Percentiles rank a stretch among this genome's conserved stretches.
These are phyloP conservation scores for Hephaestus fuliginosus DNA, from an alignment of 2,797 vertebrate species.

Conservation along the genomic window DNA sequence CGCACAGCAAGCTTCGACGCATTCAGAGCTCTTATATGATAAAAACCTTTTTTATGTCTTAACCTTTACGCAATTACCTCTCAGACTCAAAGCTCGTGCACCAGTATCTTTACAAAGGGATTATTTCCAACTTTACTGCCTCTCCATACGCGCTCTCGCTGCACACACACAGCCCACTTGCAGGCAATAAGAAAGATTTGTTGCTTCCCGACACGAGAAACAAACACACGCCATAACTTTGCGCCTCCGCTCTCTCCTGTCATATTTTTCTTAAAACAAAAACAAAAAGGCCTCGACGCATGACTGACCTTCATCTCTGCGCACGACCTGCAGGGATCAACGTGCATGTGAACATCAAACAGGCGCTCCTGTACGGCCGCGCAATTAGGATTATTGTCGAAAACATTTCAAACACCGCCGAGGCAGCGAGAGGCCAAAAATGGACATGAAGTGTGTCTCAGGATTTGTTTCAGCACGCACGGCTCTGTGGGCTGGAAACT, in stretches of 20 bases:
- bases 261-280: slow-evolving; percentile 38
- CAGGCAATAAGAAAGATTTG: slow-evolving; percentile 71
- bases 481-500: slow-evolving; percentile 52
- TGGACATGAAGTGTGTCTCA: slow-evolving; percentile 31
- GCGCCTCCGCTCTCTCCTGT: slow-evolving; percentile 61
- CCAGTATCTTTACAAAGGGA: background rate
- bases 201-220: slow-evolving; percentile 75
- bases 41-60: slow-evolving; percentile 26
- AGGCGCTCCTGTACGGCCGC: slow-evolving; percentile 7
- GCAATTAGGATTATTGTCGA: slow-evolving; percentile 66
- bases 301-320: slow-evolving; percentile 66
- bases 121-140: slow-evolving; percentile 16
- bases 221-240: slow-evolving; percentile 66
- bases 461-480: slow-evolving; percentile 48
- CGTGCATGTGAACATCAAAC: slow-evolving; percentile 61
- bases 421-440: slow-evolving; percentile 24
- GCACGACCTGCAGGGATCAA: slow-evolving; percentile 49
- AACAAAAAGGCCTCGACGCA: slow-evolving; percentile 51
- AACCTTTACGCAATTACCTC: slow-evolving; percentile 19
- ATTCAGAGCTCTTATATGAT: slow-evolving; percentile 21
- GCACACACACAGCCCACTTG: slow-evolving; percentile 37
- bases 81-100: background rate
- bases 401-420: slow-evolving; percentile 48
- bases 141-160: slow-evolving; percentile 6
- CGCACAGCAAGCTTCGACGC: slow-evolving; percentile 11